A percentile compares a stretch with the other conserved stretches of the same genome.
Evolutionary conservation across 2,113 vertebrate species (phyloP).

Genomic region (Atherinomorus stipes): DNA sequence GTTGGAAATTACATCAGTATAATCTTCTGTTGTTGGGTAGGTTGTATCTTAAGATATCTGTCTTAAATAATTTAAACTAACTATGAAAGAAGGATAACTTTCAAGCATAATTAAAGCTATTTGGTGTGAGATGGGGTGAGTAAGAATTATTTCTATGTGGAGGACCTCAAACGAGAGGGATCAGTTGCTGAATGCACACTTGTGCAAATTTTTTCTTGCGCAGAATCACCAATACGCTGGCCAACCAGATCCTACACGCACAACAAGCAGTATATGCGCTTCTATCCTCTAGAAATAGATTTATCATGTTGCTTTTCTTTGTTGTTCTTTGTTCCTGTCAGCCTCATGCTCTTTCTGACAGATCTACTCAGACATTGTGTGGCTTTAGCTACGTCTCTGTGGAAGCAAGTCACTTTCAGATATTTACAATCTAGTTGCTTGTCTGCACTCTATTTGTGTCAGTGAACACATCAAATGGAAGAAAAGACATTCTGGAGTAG

Average conservation of each 20-base stretch:
- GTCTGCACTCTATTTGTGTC: background rate
- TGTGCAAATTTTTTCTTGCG: constrained; percentile 12
- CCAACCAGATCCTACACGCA: background rate
- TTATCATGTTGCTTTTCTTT: constrained; percentile 19
- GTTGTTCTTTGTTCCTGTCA: constrained; percentile 13
- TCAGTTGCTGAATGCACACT: constrained; percentile 26
- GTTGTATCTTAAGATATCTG: no score
- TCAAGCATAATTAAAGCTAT: constrained; percentile 1
- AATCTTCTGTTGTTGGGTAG: constrained; percentile 1
- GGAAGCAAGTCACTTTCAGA: constrained; percentile 2
- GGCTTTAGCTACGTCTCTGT: constrained; percentile 1
- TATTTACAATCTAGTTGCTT: background rate
- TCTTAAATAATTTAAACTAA: background rate
- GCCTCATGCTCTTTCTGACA: constrained; percentile 23
- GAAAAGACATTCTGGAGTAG: background rate
- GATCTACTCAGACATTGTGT: constrained; percentile 20
- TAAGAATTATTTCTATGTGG: constrained; percentile 30
- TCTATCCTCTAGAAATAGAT: constrained; percentile 35
- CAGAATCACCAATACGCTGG: constrained; percentile 3
- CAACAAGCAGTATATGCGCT: constrained; percentile 5
- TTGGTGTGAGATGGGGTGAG: background rate
- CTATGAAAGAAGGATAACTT: background rate
- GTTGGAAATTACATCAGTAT: background rate
- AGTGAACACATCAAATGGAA: constrained; percentile 3
- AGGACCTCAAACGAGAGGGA: constrained; percentile 29